Conservation (phyloP, 2,113 vertebrate genomes). For the Pluvianellus socialis region DNA sequence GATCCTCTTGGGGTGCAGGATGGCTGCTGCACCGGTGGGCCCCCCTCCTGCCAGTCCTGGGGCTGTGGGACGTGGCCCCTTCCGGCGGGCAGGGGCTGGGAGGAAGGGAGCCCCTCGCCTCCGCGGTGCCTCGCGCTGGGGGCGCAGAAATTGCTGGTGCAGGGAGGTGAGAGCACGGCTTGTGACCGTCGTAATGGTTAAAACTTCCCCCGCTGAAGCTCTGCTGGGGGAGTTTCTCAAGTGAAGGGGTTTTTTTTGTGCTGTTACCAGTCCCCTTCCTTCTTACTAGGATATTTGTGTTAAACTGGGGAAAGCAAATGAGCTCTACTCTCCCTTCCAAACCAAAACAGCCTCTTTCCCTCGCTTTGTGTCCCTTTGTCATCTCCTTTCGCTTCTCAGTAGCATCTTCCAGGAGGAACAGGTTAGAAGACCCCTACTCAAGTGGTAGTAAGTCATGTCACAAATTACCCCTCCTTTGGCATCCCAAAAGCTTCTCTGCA, state of each 20-base stretch:
- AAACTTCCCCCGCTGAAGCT: background rate
- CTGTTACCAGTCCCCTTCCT: background rate
- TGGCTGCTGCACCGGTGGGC: rapidly evolving
- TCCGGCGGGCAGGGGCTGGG: background rate
- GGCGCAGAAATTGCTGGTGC: background rate
- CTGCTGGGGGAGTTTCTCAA: background rate
- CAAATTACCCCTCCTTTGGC: background rate
- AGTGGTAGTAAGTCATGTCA: background rate
- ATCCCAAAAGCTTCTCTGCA: background rate
- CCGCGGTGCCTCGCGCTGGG: background rate
- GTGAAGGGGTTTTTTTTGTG: background rate
- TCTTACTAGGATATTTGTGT: background rate
- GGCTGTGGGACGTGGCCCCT: background rate
- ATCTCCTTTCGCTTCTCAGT: background rate
- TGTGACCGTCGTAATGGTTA: rapidly evolving
- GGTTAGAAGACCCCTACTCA: background rate
- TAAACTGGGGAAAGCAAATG: background rate
- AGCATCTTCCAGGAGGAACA: background rate
- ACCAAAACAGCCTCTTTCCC: background rate
- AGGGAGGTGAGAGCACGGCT: background rate
- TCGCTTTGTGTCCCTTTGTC: background rate
- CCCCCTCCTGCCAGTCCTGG: rapidly evolving
- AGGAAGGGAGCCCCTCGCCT: background rate
- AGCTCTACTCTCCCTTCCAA: background rate
- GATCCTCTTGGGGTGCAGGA: background rate